Base-by-base conservation (phyloP, 2,888 invertebrate species). In the Amiota mariae region DNA sequence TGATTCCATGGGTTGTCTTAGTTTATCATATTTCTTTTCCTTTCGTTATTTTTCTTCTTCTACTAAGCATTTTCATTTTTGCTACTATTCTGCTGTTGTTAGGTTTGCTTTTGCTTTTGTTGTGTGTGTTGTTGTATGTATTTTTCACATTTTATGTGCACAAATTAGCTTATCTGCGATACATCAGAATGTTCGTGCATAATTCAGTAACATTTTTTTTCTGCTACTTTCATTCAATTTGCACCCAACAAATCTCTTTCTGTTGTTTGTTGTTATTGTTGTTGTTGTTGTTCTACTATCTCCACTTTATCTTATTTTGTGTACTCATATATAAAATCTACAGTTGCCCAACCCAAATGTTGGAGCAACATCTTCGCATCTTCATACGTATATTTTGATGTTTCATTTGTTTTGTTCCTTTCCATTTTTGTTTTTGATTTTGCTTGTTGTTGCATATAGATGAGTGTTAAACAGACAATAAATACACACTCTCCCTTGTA, bases 221-320 rank as follows among this genome's bases (percentile, higher is more conserved):
- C 85, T 80, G 82, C 86, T 79, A 85, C 84, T 84, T 84, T 83
- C 81, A 85, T 86, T 85, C 86, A 85, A 87, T 85, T 85, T 86
- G 85, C 87, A 87, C 84, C 85, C 79, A 76, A 79, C 77, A 80
- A 80, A 81, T 80, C 81, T 81, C 79, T 75, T 68, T 71, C 63
- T 47, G 36, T 59, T 59, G 59, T 80, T 63, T 56, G 10, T 56
- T 57, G 63, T 12, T 64, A 47, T 49, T 46, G 67, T 36, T 6
- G 6, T 36, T 36, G 3, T 36, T 71, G 18, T 48, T 56, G 12
- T 49, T 59, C 15, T 57, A 15, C 36, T n/a, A 51, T 18, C 13
- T 18, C 51, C 18, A 36, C 51, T 36, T 15, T 46, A 10, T 15
- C 18, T 10, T 61, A 46, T 18, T n/a, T n/a, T n/a, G n/a, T 70